Conservation (phyloP, 64 coral and sea anemone genomes). For the Montipora sp. region DNA sequence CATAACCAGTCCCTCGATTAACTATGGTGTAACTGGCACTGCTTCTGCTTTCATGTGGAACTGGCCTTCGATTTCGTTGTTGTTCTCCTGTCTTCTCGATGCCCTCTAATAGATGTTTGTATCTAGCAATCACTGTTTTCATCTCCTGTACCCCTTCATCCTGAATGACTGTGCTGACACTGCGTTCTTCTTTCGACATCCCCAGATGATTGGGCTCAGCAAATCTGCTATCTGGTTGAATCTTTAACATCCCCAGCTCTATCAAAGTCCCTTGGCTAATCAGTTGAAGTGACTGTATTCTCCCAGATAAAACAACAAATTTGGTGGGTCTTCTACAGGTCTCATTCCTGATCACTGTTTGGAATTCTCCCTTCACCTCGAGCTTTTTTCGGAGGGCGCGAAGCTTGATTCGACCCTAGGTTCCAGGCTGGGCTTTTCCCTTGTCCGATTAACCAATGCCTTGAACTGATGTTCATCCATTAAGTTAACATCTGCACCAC, state of each 20-base stretch:
- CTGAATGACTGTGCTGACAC: too few relatives aligned
- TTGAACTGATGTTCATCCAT: constrained; percentile 79
- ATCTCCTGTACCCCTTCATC: too few relatives aligned
- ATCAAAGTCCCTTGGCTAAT: constrained; percentile 56
- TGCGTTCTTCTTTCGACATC: too few relatives aligned
- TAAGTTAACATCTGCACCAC: constrained; percentile 61
- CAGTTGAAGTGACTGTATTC: constrained; percentile 61
- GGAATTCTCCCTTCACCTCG: constrained; percentile 57
- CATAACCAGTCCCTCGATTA: too few relatives aligned
- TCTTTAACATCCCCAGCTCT: constrained; percentile 68
- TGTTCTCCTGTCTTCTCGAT: too few relatives aligned
- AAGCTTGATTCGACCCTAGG: constrained; percentile 20
- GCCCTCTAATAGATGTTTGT: too few relatives aligned
- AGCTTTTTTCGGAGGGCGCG: constrained; percentile 45
- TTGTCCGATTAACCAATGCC: not conserved
- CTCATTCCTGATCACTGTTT: constrained; percentile 26
- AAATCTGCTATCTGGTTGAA: not conserved
- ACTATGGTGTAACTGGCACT: too few relatives aligned
- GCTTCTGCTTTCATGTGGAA: too few relatives aligned
- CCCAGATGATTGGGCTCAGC: too few relatives aligned
- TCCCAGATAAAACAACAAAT: constrained; percentile 42
- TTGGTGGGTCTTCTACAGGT: constrained; percentile 32
- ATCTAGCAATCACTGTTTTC: too few relatives aligned
- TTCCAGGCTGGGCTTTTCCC: not conserved
- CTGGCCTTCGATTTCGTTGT: too few relatives aligned